These are phyloP conservation scores for Bilobella aurantiaca DNA, from an alignment of 1,140 invertebrate species.

Conservation along the genomic window DNA sequence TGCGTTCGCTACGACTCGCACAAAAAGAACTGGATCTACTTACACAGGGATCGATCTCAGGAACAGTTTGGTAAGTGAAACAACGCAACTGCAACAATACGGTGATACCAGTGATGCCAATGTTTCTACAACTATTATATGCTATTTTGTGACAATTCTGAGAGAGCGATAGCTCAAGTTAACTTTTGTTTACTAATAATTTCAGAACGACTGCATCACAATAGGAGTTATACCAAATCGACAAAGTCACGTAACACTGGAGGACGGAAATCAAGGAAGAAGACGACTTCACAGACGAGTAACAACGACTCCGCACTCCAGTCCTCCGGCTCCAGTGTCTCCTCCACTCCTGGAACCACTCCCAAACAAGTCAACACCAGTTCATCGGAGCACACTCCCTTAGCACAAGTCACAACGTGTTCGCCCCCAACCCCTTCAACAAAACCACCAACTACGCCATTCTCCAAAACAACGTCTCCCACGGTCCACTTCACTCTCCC, in stretches of 20 bases:
- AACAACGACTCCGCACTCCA: background rate
- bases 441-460: background rate
- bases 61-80: conserved; percentile 58
- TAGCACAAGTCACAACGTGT: background rate
- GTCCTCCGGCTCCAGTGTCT: background rate
- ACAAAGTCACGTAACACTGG: conserved; percentile 32
- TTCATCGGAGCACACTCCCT: background rate
- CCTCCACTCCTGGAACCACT: conserved; percentile 2
- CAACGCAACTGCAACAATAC: background rate
- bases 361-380: background rate
- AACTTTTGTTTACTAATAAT: background rate
- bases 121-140: too few species aligned
- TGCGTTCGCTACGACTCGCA: conserved; percentile 82
- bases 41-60: conserved; percentile 65
- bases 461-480: too few species aligned
- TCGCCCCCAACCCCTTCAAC: conserved; percentile 5
- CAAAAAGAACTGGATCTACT: conserved; percentile 80
- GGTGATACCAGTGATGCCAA: too few species aligned
- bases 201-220: conserved; percentile 34
- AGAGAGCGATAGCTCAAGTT: too few species aligned
- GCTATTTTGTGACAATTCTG: too few species aligned
- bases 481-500: too few species aligned
- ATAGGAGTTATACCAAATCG: conserved; percentile 35
- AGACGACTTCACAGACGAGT: background rate
- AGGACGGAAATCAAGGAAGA: conserved; percentile 26